A percentile compares a stretch with the other conserved stretches of the same genome.
phyloP scores from a whole-genome alignment of 2,113 vertebrate species.

The Lycocorax pyrrhopterus region DNA sequence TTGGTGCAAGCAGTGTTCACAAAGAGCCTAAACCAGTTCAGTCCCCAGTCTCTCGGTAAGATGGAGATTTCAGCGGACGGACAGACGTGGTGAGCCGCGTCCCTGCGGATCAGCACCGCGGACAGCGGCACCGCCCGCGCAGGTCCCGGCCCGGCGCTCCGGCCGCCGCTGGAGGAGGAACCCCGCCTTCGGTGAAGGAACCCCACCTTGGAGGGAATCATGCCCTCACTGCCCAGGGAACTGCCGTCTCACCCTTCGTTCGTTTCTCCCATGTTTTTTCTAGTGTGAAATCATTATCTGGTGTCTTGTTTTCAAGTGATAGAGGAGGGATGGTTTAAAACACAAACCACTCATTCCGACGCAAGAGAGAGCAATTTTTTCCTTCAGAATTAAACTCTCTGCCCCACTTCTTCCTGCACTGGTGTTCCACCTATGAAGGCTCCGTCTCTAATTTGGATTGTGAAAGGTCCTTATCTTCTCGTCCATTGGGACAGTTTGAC shows the following conservation, averaged over 20 bases:
- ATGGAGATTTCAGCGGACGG: rapidly evolving
- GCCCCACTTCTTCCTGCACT: neutral
- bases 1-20: neutral
- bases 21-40: neutral
- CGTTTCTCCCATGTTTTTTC: neutral
- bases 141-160: neutral
- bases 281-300: rapidly evolving
- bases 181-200: rapidly evolving
- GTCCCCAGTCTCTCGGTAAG: rapidly evolving
- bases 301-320: neutral
- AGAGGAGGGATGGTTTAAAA: neutral
- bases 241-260: neutral
- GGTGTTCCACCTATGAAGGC: neutral
- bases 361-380: rapidly evolving
- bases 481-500: neutral
- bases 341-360: rapidly evolving
- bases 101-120: constrained; percentile 60
- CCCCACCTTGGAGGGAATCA: rapidly evolving
- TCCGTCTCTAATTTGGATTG: neutral
- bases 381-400: neutral
- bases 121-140: constrained; percentile 40
- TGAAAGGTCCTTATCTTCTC: neutral
- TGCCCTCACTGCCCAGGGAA: neutral
- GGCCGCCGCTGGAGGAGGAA: neutral
- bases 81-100: neutral